A percentile compares a stretch with the other conserved stretches of the same genome.
Conservation (phyloP, 1,140 invertebrate species). For the Drosophila ercepeae region DNA sequence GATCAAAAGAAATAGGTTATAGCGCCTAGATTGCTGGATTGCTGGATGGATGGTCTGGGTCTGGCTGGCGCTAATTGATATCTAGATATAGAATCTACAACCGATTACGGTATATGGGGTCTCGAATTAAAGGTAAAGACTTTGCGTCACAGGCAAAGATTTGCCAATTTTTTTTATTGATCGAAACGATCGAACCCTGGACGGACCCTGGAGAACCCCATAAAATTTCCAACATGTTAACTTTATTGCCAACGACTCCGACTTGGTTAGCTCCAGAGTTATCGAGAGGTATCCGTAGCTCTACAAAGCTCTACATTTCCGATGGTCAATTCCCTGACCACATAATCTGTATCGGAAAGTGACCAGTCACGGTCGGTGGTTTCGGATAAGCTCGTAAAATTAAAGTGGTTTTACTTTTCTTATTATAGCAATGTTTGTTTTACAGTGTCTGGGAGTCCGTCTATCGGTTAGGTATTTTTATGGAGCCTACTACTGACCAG, state of each 20-base stretch:
- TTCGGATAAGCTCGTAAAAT: conserved; percentile 31
- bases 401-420: conserved; percentile 6
- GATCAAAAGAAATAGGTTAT: not conserved
- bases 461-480: conserved; percentile 41
- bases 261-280: conserved; percentile 34
- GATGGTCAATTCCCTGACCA: conserved; percentile 12
- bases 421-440: conserved; percentile 1
- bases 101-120: conserved; percentile 21
- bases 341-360: conserved; percentile 29
- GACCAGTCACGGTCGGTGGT: conserved; percentile 19
- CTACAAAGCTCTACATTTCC: not conserved
- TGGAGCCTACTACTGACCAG: conserved; percentile 12
- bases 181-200: not conserved
- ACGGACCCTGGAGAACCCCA: not conserved
- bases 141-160: conserved; percentile 22
- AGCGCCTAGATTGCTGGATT: not conserved
- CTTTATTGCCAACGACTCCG: conserved; percentile 7
- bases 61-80: conserved; percentile 8
- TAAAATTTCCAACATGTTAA: conserved; percentile 18
- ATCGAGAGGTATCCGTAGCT: not conserved
- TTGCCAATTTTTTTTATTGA: not conserved
- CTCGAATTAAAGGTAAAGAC: not conserved
- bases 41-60: not conserved
- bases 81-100: conserved; percentile 7
- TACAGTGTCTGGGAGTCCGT: conserved; percentile 33